phyloP scores from a whole-genome alignment of 1,140 invertebrate species.

The Drosophila nigromelanica region DNA sequence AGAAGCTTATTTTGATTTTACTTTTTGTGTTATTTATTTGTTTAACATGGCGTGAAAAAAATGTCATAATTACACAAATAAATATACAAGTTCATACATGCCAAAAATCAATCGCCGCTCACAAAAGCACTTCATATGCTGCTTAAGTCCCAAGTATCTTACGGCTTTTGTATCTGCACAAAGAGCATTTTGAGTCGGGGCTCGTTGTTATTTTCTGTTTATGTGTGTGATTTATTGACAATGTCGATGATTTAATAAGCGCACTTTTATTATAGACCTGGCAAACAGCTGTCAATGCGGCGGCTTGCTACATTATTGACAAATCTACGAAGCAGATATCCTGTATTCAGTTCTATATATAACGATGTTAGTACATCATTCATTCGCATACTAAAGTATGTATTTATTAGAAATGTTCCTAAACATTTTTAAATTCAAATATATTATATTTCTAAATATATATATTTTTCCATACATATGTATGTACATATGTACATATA shows the following conservation, averaged over 20 bases:
- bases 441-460: conserved; percentile 10
- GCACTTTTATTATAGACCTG: conserved; percentile 27
- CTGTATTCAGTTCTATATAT: background rate
- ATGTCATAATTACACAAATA: conserved; percentile 77
- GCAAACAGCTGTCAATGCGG: too few species aligned
- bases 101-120: conserved; percentile 25
- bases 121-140: conserved; percentile 63
- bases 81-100: conserved; percentile 52
- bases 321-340: background rate
- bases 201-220: conserved; percentile 19
- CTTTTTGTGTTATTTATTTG: conserved; percentile 70
- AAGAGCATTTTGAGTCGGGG: conserved; percentile 26
- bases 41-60: conserved; percentile 72
- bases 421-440: background rate
- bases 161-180: conserved; percentile 42
- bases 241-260: conserved; percentile 60
- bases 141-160: conserved; percentile 34
- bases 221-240: conserved; percentile 47
- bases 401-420: background rate
- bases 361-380: background rate
- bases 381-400: background rate
- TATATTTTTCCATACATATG: conserved; percentile 6
- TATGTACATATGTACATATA: background rate
- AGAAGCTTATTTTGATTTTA: conserved; percentile 58
- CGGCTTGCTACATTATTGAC: background rate